Conservation (phyloP, 2,888 invertebrate genomes). For the Drosophila anomelani region DNA sequence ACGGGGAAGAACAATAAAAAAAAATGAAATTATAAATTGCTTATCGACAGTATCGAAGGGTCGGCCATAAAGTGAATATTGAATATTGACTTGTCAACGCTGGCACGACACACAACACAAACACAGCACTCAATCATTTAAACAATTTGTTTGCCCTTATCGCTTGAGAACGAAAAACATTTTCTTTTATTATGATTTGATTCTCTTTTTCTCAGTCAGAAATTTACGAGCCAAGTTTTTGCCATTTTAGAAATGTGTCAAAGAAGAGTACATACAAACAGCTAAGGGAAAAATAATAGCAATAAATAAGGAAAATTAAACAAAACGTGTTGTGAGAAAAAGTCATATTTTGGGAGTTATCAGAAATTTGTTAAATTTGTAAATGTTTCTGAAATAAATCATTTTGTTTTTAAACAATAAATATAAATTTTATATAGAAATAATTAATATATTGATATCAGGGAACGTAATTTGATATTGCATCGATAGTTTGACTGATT, state of each 20-base stretch:
- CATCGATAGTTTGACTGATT: no score
- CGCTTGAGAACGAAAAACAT: background rate
- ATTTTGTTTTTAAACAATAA: no score
- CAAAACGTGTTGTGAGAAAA: background rate
- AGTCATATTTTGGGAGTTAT: no score
- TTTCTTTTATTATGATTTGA: constrained; percentile 14
- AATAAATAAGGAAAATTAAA: background rate
- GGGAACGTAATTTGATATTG: no score
- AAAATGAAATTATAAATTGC: constrained; percentile 30
- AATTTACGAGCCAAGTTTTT: constrained; percentile 36
- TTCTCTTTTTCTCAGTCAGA: constrained; percentile 13
- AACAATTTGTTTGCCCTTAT: constrained; percentile 58
- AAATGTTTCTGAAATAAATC: background rate
- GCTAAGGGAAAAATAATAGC: constrained; percentile 1
- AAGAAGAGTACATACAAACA: background rate
- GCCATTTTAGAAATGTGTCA: constrained; percentile 17
- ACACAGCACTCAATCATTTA: constrained; percentile 37
- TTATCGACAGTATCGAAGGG: constrained; percentile 16
- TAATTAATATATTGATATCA: no score
- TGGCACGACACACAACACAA: background rate
- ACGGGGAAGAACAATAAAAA: constrained; percentile 8
- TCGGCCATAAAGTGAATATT: constrained; percentile 4
- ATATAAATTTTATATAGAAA: no score
- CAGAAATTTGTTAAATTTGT: background rate
- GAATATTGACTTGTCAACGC: constrained; percentile 42